A percentile compares a stretch with the other conserved stretches of the same genome.
These are phyloP conservation scores for Parauchenoglanis punctatus DNA, from an alignment of 2,797 vertebrate species.

Conservation along the genomic window DNA sequence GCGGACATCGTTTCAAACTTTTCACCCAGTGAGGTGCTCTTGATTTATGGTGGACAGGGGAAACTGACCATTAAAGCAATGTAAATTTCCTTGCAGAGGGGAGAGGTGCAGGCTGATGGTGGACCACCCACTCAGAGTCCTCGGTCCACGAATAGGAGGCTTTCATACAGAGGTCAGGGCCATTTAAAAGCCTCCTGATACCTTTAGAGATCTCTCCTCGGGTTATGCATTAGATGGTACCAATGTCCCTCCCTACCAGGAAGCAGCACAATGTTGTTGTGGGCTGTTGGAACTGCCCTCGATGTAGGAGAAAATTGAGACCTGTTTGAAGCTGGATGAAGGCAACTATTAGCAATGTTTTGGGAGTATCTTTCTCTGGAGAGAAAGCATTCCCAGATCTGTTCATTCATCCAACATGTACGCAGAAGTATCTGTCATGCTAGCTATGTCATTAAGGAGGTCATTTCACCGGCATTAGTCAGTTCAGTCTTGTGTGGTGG, in stretches of 20 bases:
- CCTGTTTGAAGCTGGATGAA: conserved; percentile 17
- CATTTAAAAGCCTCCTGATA: conserved; percentile 75
- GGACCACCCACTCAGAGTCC: conserved; percentile 75
- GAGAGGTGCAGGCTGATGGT: conserved; percentile 65
- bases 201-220: conserved; percentile 66
- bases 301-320: conserved; percentile 8
- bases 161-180: conserved; percentile 74
- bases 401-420: conserved; percentile 1
- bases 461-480: conserved; percentile 21
- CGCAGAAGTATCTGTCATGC: neutral
- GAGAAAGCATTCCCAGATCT: conserved; percentile 11
- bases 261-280: conserved; percentile 21
- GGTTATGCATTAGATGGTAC: conserved; percentile 60
- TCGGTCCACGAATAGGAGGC: conserved; percentile 70
- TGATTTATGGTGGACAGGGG: conserved; percentile 75
- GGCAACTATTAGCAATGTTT: conserved; percentile 22
- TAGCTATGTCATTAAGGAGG: conserved; percentile 15
- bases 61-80: conserved; percentile 74
- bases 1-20: conserved; percentile 53
- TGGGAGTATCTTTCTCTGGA: conserved; percentile 18
- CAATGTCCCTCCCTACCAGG: conserved; percentile 41
- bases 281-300: conserved; percentile 23
- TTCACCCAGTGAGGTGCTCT: conserved; percentile 35
- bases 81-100: conserved; percentile 72
- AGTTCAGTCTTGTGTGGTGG: conserved; percentile 9